Evolutionary conservation across 2,113 vertebrate genomes (phyloP).

Genomic region (Malaclemys terrapin): DNA sequence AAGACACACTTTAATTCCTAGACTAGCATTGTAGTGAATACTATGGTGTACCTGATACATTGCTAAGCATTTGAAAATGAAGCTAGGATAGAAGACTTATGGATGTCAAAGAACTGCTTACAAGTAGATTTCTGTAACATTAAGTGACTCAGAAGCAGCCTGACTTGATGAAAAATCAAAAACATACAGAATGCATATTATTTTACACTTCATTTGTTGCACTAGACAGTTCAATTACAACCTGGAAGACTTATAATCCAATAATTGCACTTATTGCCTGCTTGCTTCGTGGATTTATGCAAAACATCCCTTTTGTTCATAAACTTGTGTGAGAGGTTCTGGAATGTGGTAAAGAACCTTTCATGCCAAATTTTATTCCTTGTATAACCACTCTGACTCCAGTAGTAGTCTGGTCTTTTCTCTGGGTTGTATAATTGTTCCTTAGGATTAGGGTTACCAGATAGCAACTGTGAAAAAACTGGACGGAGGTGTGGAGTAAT

Average conservation of each 20-base stretch:
- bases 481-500: too few relatives aligned
- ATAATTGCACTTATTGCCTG: neutral
- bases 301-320: neutral
- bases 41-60: neutral
- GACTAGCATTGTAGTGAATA: neutral
- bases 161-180: slow-evolving; percentile 52
- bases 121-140: neutral
- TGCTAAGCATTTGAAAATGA: neutral
- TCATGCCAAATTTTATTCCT: neutral
- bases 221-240: slow-evolving; percentile 58
- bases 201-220: slow-evolving; percentile 36
- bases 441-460: neutral
- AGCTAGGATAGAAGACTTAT: neutral
- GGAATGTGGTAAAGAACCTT: neutral
- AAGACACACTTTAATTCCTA: slow-evolving; percentile 24
- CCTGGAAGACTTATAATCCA: neutral
- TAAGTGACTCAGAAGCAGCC: slow-evolving; percentile 23
- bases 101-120: neutral
- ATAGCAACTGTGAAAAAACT: too few relatives aligned
- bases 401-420: neutral
- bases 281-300: neutral
- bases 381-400: neutral
- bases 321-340: neutral
- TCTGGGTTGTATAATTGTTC: neutral
- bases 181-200: neutral